Conservation (phyloP, 2,888 invertebrate species). For the Ophion costatus region DNA sequence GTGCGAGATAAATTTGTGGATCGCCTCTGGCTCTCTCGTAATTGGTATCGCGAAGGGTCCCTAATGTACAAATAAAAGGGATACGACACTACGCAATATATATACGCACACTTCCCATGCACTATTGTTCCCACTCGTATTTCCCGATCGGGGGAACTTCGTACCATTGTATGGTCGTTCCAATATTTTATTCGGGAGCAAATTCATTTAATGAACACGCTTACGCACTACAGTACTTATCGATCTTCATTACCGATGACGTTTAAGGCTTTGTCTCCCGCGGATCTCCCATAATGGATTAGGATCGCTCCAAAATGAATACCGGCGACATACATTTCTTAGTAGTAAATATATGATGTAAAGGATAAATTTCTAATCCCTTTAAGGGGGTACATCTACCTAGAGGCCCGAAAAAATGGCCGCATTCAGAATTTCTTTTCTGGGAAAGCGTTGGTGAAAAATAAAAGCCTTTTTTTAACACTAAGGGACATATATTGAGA, state of each 20-base stretch:
- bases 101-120: constrained; percentile 18
- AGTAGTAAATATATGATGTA: background rate
- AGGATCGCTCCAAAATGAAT: background rate
- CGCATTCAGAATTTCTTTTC: too few relatives aligned
- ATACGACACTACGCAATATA: constrained; percentile 39
- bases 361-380: too few relatives aligned
- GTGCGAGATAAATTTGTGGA: constrained; percentile 61
- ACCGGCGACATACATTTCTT: constrained; percentile 6
- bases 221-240: constrained; percentile 23
- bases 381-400: too few relatives aligned
- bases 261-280: background rate
- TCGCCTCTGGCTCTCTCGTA: constrained; percentile 59
- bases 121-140: constrained; percentile 39
- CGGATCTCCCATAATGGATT: constrained; percentile 11
- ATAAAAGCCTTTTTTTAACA: too few relatives aligned
- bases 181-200: constrained; percentile 39
- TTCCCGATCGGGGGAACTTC: constrained; percentile 39
- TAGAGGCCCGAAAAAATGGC: too few relatives aligned
- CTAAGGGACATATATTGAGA: too few relatives aligned
- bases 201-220: constrained; percentile 58
- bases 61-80: constrained; percentile 55
- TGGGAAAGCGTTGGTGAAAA: too few relatives aligned
- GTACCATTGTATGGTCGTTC: constrained; percentile 13
- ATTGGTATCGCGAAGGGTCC: constrained; percentile 56
- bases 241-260: constrained; percentile 41